phyloP scores from a whole-genome alignment of 2,113 vertebrate genomes.

The Marmota monax region DNA sequence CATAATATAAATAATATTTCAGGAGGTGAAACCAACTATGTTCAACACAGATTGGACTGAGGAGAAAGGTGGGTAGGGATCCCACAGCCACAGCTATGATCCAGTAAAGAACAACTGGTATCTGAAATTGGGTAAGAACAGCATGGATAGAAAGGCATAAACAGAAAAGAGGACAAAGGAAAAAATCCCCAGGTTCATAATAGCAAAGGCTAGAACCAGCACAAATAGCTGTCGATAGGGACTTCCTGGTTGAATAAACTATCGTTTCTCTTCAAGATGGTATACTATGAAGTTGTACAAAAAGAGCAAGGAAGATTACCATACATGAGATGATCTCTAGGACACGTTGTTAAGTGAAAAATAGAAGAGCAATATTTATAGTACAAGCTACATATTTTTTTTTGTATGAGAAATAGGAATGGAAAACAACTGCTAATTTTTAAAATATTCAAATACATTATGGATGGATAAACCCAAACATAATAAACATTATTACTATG shows the following conservation, averaged over 20 bases:
- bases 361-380: background rate
- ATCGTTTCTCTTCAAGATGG: background rate
- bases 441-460: slow-evolving; percentile 11
- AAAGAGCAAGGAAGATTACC: background rate
- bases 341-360: background rate
- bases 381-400: background rate
- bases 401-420: background rate
- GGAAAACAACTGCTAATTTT: background rate
- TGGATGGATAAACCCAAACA: background rate
- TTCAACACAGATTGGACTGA: background rate
- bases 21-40: background rate
- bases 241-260: background rate
- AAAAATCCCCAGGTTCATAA: background rate
- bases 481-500: background rate
- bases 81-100: background rate
- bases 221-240: background rate
- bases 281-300: background rate
- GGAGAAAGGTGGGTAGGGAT: background rate
- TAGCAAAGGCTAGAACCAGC: background rate
- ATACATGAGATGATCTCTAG: background rate
- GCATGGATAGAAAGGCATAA: background rate
- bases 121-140: background rate
- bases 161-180: slow-evolving; percentile 40
- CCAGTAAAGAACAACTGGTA: background rate
- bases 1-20: background rate